A percentile compares a stretch with the other conserved stretches of the same genome.
Conservation (phyloP, 2,888 invertebrate species). For the Synanthedon myopaeformis region DNA sequence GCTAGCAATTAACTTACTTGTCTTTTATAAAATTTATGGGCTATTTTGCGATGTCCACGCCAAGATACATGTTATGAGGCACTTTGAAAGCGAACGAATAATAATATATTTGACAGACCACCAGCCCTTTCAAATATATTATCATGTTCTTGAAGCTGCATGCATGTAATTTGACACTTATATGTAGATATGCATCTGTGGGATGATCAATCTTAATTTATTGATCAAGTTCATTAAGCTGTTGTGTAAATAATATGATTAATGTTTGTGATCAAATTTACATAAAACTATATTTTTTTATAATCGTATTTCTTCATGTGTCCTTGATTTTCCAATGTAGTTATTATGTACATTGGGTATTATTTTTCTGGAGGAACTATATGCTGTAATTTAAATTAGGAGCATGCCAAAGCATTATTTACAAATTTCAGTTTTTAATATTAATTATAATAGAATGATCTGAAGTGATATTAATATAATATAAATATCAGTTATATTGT, state of each 20-base stretch:
- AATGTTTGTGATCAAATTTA: too few species aligned
- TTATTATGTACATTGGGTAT: too few species aligned
- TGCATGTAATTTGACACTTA: not conserved
- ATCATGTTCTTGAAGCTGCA: slow-evolving; percentile 9
- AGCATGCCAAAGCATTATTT: too few species aligned
- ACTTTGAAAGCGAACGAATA: slow-evolving; percentile 17
- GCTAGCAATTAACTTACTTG: slow-evolving; percentile 39
- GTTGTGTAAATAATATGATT: not conserved
- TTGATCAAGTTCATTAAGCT: not conserved
- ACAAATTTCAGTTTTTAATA: too few species aligned
- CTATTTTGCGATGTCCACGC: slow-evolving; percentile 23
- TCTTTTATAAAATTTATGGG: slow-evolving; percentile 39
- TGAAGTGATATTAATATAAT: too few species aligned
- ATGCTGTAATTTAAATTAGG: too few species aligned
- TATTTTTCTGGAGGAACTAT: too few species aligned
- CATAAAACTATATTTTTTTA: too few species aligned
- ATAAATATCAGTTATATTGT: too few species aligned
- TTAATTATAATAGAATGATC: too few species aligned
- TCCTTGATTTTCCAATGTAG: too few species aligned
- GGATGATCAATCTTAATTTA: not conserved
- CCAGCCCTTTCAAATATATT: slow-evolving; percentile 15
- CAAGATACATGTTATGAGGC: slow-evolving; percentile 19
- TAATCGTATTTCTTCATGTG: too few species aligned
- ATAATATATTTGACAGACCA: slow-evolving; percentile 20
- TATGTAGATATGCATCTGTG: not conserved